phyloP scores from a whole-genome alignment of 2,888 invertebrate genomes.

The Pocota personata region DNA sequence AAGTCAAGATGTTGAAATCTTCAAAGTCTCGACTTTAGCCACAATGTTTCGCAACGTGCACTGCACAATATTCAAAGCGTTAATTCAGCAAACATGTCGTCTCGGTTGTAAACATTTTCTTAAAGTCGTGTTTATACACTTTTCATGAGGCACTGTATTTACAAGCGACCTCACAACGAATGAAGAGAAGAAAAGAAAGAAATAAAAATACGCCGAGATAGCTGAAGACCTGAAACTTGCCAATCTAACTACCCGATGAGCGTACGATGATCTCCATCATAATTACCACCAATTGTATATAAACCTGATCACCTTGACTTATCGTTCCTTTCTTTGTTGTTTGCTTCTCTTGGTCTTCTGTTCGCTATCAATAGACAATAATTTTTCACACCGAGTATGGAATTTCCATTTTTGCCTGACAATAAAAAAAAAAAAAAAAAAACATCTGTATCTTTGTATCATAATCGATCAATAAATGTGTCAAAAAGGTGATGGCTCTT shows the following conservation, averaged over 20 bases:
- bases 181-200: neutral
- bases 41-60: conserved; percentile 20
- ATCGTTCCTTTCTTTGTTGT: conserved; percentile 49
- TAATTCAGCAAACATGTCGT: conserved; percentile 35
- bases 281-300: conserved; percentile 62
- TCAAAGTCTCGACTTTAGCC: neutral
- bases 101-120: neutral
- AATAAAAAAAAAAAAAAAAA: neutral
- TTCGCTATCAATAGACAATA: neutral
- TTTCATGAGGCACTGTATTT: neutral
- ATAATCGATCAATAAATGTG: neutral
- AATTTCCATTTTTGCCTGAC: conserved; percentile 36
- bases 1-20: conserved; percentile 17
- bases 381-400: conserved; percentile 12
- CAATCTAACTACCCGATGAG: conserved; percentile 49
- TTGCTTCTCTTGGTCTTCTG: conserved; percentile 33
- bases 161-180: neutral
- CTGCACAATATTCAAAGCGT: neutral
- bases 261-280: conserved; percentile 70
- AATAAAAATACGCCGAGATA: neutral
- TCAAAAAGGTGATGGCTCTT: conserved; percentile 21
- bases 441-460: neutral
- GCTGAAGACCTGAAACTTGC: conserved; percentile 25
- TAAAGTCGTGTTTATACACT: neutral
- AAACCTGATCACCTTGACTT: conserved; percentile 70